Evolutionary conservation across 2,888 invertebrate genomes (phyloP).

Genomic region (Schrankia costaestrigalis): DNA sequence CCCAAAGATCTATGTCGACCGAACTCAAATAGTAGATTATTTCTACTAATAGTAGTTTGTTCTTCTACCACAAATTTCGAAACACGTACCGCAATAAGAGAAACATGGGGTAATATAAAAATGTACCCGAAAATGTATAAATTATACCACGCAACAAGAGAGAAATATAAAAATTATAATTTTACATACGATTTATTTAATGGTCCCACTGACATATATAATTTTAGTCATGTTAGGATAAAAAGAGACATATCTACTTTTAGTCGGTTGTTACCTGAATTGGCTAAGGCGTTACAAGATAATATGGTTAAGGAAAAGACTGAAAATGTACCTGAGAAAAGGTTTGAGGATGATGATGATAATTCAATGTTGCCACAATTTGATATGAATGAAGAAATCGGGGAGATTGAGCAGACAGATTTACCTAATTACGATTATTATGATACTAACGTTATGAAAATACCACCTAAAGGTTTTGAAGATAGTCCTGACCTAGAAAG

Average conservation of each 20-base stretch:
- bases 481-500: conserved; percentile 50
- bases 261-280: conserved; percentile 53
- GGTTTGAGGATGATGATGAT: conserved; percentile 58
- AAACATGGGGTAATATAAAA: conserved; percentile 84
- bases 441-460: conserved; percentile 69
- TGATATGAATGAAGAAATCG: conserved; percentile 66
- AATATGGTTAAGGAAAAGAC: conserved; percentile 45
- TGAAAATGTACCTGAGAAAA: conserved; percentile 50
- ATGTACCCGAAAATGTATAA: conserved; percentile 53
- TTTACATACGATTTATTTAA: conserved; percentile 56
- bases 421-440: conserved; percentile 51
- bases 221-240: conserved; percentile 26
- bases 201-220: conserved; percentile 24
- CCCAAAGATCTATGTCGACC: conserved; percentile 80
- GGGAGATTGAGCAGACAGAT: conserved; percentile 48
- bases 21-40: conserved; percentile 59
- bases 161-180: conserved; percentile 63
- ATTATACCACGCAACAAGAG: conserved; percentile 44
- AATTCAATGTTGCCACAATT: conserved; percentile 60
- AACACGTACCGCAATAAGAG: conserved; percentile 83
- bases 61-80: conserved; percentile 86
- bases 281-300: conserved; percentile 58
- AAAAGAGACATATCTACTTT: conserved; percentile 56
- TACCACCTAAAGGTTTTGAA: conserved; percentile 65
- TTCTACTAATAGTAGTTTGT: conserved; percentile 87